These are phyloP conservation scores for Lophotriccus pileatus DNA, from an alignment of 2,797 vertebrate species.

Conservation along the genomic window DNA sequence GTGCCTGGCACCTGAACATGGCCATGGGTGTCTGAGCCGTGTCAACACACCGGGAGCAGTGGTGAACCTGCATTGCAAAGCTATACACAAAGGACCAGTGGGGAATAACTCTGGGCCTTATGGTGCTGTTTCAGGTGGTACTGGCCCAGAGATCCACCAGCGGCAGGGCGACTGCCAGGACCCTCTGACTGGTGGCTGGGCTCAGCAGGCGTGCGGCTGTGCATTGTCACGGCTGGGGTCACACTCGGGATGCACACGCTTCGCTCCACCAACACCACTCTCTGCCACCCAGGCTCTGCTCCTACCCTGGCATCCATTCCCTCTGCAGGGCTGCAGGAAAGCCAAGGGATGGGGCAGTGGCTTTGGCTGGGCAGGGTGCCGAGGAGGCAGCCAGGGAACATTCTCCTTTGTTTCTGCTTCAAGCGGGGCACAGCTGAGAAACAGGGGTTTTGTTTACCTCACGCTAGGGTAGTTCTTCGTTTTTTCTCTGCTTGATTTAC, in stretches of 20 bases:
- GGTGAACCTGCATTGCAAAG: background rate
- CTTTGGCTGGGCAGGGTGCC: too few relatives aligned
- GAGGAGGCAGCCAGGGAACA: background rate
- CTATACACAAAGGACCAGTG: rapidly evolving
- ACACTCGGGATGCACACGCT: background rate
- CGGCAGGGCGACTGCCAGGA: background rate
- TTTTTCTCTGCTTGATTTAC: slow-evolving; percentile 55
- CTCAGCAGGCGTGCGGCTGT: rapidly evolving
- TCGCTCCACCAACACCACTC: rapidly evolving
- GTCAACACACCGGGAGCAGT: rapidly evolving
- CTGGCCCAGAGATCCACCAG: rapidly evolving
- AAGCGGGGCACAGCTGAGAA: rapidly evolving
- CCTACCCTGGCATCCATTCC: background rate
- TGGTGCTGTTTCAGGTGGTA: background rate
- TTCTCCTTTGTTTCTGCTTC: background rate
- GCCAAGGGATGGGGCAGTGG: background rate
- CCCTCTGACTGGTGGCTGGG: rapidly evolving
- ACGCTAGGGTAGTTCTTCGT: background rate
- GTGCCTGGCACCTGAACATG: background rate
- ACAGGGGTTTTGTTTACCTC: slow-evolving; percentile 38
- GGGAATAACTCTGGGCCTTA: too few relatives aligned
- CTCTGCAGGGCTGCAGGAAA: background rate
- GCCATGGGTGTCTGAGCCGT: rapidly evolving
- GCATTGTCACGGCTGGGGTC: background rate
- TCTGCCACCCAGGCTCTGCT: background rate